These are phyloP conservation scores for Aramus guarauna DNA, from an alignment of 2,113 vertebrate species.

Conservation along the genomic window DNA sequence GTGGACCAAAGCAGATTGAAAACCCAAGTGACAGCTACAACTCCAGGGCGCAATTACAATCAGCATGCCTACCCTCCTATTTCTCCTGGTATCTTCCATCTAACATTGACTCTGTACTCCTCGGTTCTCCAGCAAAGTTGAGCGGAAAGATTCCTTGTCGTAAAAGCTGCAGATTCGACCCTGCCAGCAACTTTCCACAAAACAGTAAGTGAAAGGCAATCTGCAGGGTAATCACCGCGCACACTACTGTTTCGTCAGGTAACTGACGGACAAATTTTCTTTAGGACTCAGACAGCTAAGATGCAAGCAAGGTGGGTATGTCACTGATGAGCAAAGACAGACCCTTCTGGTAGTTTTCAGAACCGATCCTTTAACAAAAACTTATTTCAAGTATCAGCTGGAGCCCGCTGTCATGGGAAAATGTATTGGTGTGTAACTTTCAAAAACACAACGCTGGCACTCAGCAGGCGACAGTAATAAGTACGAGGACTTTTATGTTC, in stretches of 20 bases:
- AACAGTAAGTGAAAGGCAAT: neutral
- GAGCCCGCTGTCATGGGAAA: neutral
- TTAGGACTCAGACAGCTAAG: neutral
- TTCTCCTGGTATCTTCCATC: neutral
- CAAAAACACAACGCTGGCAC: neutral
- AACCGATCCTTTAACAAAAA: neutral
- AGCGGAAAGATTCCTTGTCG: neutral
- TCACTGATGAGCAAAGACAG: neutral
- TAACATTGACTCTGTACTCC: neutral
- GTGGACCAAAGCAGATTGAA: neutral
- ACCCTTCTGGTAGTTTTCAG: neutral
- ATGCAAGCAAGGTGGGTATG: fast-evolving
- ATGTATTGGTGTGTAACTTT: neutral
- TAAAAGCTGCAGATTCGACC: neutral
- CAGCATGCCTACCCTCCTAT: neutral
- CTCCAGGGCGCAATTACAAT: neutral
- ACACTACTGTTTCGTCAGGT: neutral
- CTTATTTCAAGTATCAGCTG: neutral
- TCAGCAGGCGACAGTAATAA: neutral
- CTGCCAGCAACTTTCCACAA: neutral
- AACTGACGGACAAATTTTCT: neutral
- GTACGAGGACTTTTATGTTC: neutral
- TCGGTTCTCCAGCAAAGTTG: neutral
- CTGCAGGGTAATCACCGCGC: fast-evolving
- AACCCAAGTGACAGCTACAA: neutral